phyloP scores from a whole-genome alignment of 2,888 invertebrate species.

The Empis livida region DNA sequence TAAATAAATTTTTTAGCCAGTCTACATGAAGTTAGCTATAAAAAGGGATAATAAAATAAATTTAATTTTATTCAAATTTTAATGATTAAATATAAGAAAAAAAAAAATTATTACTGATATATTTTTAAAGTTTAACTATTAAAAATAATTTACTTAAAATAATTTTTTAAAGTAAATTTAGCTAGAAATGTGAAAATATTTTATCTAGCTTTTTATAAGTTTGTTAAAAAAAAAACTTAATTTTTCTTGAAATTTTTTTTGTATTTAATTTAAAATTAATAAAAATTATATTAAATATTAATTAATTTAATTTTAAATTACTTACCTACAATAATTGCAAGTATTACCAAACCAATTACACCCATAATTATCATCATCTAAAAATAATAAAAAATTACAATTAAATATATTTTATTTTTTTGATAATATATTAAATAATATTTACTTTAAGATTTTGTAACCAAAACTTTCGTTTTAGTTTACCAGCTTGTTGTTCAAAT shows the following conservation, averaged over 20 bases:
- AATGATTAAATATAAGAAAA: not conserved
- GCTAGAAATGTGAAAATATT: conserved; percentile 1
- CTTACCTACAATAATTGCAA: conserved; percentile 84
- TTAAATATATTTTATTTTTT: no score
- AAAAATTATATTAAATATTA: no score
- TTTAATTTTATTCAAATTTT: not conserved
- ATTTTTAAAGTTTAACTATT: not conserved
- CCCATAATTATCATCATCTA: conserved; percentile 89
- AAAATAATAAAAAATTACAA: conserved; percentile 13
- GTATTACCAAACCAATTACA: conserved; percentile 65
- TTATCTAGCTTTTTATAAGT: conserved; percentile 1
- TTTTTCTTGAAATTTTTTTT: no score
- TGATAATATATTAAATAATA: not conserved
- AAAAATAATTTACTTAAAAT: no score
- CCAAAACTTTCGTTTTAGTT: conserved; percentile 95
- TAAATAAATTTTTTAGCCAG: conserved; percentile 10
- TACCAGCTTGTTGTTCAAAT: conserved; percentile 94
- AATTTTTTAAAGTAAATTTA: not conserved
- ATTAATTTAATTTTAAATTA: conserved; percentile 14
- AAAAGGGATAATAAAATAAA: conserved; percentile 17
- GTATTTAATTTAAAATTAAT: no score
- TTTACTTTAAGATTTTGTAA: conserved; percentile 85
- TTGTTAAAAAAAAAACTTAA: no score
- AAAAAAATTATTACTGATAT: not conserved
- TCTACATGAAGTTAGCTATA: conserved; percentile 38